Percentiles rank a stretch among this genome's conserved stretches.
phyloP scores from a whole-genome alignment of 2,888 invertebrate species.

The Timema cristinae region DNA sequence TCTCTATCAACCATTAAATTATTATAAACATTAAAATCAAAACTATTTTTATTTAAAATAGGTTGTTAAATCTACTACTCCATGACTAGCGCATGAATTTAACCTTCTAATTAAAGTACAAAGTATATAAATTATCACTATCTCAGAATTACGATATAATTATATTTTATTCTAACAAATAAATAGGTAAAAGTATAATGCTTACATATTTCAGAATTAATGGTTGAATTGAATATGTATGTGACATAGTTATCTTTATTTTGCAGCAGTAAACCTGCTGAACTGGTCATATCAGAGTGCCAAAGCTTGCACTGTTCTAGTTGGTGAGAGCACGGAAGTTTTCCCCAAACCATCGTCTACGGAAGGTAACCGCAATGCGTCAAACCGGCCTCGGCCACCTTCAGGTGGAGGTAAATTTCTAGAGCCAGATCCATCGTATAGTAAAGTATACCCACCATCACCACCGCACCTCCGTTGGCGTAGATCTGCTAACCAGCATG shows the following conservation, averaged over 20 bases:
- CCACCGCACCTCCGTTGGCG: constrained; percentile 59
- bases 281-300: constrained; percentile 82
- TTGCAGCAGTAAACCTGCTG: constrained; percentile 71
- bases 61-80: too few relatives aligned
- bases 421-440: constrained; percentile 14
- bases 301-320: constrained; percentile 78
- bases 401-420: constrained; percentile 51
- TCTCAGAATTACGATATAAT: too few relatives aligned
- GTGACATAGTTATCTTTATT: constrained; percentile 9
- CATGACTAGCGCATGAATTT: too few relatives aligned
- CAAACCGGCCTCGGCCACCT: constrained; percentile 60
- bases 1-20: too few relatives aligned
- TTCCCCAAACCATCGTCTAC: constrained; percentile 64
- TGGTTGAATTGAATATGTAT: background rate
- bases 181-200: background rate
- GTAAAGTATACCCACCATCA: constrained; percentile 43
- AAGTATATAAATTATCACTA: too few relatives aligned
- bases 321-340: constrained; percentile 70
- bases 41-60: too few relatives aligned
- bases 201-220: too few relatives aligned
- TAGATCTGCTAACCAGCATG: constrained; percentile 65
- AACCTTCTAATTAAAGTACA: too few relatives aligned
- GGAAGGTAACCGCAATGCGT: constrained; percentile 63
- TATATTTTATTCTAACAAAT: background rate
- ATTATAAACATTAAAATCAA: too few relatives aligned